Base-by-base conservation (phyloP, 2,113 vertebrate species). In the Indicator maculatus region DNA sequence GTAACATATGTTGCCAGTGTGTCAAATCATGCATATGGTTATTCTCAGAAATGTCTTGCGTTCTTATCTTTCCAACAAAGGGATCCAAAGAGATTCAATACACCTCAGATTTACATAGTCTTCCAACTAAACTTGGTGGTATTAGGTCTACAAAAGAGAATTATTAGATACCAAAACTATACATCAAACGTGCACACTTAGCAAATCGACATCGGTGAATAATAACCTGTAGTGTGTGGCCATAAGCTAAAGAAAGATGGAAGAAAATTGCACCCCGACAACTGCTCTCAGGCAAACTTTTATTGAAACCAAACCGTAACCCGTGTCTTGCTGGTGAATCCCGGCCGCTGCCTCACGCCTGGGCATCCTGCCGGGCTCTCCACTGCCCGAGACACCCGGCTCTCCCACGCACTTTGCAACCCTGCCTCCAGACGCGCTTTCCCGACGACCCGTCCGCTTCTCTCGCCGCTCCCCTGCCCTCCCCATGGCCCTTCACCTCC, bases 351-450 rank as follows among this genome's bases (percentile, higher is more conserved):
- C 36, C 30, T 28, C 58, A 2, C 28, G 1, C 36, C 17, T 4
- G 33, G 2, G 6, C 41, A 16, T 18, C 28, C 28, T 4, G 65
- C 20, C 28, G 15, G 38, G 3, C 1, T 15, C 63, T 17, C 24
- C 21, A 3, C 55, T 3, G 10, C 47, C 82, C 55, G 26, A 2
- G 55, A 21, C 14, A 12, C 47, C 20, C 28, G 10, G 20, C n/a
- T 33, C 31, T 21, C 53, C 72, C 41, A 1, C 1, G 33, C 44
- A 2, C 74, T 5, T 6, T 0, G 1, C 64, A 8, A 0, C 3
- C 45, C 20, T 55, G 2, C 31, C 30, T 20, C 18, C 60, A 4
- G 7, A 1, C 3, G 2, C 26, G 0, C 41, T 16, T 9, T 16
- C 66, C 45, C 72, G 0, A 44, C 12, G 16, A 1, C 2, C 11